Base-by-base conservation (phyloP, 2,113 vertebrate species). In the Andinoacara biseriatus region DNA sequence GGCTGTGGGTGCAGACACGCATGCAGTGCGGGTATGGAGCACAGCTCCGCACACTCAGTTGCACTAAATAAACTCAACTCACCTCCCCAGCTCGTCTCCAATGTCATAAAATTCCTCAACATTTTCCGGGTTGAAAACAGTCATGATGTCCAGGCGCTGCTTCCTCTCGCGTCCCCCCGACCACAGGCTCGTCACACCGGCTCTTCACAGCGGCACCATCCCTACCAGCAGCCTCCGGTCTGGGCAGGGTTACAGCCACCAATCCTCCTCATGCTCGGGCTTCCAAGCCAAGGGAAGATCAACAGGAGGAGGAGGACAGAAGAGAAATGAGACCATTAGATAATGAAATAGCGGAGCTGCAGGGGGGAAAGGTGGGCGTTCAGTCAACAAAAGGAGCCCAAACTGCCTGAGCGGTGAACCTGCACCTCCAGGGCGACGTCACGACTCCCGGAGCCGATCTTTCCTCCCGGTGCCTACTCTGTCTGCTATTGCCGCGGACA, bases 51-150 rank as follows among this genome's bases (percentile, higher is more conserved):
- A 49, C 46, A 17, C 15, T 43, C 46, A n/a, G n/a, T n/a, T 2
- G 63, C 40, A 0, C 2, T 29, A 29, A 67, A 49, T 67, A 0
- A 26, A 18, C 62, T 43, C 20, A 72, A 86, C 94, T 81, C 94
- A 98, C 98, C 98, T 99, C 92, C 97, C 98, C 38, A 99, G 97
- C 82, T 99, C 97, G 87, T 98, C 97, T 91, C 97, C 96, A 5
- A 97, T 96, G 63, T 97, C 96, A 60, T 99, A 99, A 92, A 97
- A 96, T 56, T 98, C 98, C 93, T 98, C 97, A 86, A 98, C 95
- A 95, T 98, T 98, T 90, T 99, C 97, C 90, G 97, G 97, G 92
- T 96, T 97, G 95, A 99, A 98, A 87, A 97, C 95, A 11, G 96
- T 98, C 97, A 99, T 99, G 96, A 92, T 91, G 96, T 91, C 96